Base-by-base conservation (phyloP, 2,113 vertebrate genomes). In the Clarias macrocephalus region DNA sequence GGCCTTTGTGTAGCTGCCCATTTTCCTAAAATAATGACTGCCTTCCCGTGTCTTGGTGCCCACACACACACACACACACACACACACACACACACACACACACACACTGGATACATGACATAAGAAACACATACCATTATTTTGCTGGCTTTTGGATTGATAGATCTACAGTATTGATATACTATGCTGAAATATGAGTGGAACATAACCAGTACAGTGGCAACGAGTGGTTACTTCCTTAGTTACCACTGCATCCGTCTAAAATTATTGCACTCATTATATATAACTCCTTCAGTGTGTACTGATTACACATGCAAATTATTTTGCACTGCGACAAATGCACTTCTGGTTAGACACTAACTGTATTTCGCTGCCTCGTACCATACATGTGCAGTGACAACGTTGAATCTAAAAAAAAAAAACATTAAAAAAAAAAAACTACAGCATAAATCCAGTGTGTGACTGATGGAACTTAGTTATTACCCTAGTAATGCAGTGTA, bases 1-100 rank as follows among this genome's bases (percentile, higher is more conserved):
- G 54, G 80, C 76, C 59, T 82, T 76, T 85, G 77, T 84, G 57
- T 82, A 48, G 42, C 63, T 4, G 63, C 42, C 28, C 28, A 42
- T 84, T 72, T 76, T 48, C 52, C 3, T 59, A n/a, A 56, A 80
- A 82, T 66, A 77, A 82, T 52, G 57, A 76, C 87, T 63, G 48
- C 57, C 21, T 23, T 56, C 57, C 25, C 5, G 33, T 56, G 13
- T 75, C 80, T 30, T 68, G 16, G 11, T 60, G 56, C 65, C 68
- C 56, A 82, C 85, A 42, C 5, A 42, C 3, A 42, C 37, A 37
- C 37, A 37, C 37, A 37, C 42, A 42, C 42, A 42, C 42, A n/a
- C 56, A 82, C 85, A 42, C 5, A 42, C 37, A 42, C 37, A 42
- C 37, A 42, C 37, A 42, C 42, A 48, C 42, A 48, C 42, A 48